Base-by-base conservation (phyloP, 2,113 vertebrate genomes). In the Anarhynchus alexandrinus region DNA sequence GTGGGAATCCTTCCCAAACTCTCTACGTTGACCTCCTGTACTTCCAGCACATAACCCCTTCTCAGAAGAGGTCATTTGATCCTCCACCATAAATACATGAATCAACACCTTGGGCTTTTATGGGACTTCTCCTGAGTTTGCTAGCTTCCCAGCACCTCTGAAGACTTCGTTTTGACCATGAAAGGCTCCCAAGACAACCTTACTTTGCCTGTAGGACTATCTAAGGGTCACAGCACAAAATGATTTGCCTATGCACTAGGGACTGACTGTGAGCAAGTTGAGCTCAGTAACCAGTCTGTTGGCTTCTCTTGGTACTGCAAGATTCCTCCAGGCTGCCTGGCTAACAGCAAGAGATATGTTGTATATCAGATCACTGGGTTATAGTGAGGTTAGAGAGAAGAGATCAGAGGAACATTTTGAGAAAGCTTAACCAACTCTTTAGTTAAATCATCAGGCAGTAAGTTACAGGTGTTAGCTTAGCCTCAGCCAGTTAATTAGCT, bases 1-100 rank as follows among this genome's bases (percentile, higher is more conserved):
- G 82, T 96, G 97, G 96, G 97, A 97, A 97, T 95, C 66, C 87
- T 96, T 96, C 71, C 91, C 89, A 91, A 93, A 43, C 70, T 83
- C 18, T 7, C 58, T 69, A 1, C 15, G 2, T 52, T 91, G 97
- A 97, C 94, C 91, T 96, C 47, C 40, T 77, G 59, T 47, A 95
- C 81, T 85, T 94, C 71, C 67, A 96, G 74, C 55, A 59, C 21
- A 42, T 78, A 96, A 88, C 82, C 67, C 47, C 73, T 64, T 72
- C 83, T 96, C 84, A 78, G 52, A 78, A 87, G 18, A 74, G 82
- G 91, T 80, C 90, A 95, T 96, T 73, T 80, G 62, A 94, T 95
- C 57, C 27, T 96, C 55, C n/a, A 86, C 58, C 52, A 47, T 80
- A 83, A 95, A 95, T 43, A 80, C 20, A 55, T 77, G 73, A 89